Evolutionary conservation across 1,140 invertebrate species (phyloP).

Genomic region (Pachyrhynchus sulphureomaculatus): DNA sequence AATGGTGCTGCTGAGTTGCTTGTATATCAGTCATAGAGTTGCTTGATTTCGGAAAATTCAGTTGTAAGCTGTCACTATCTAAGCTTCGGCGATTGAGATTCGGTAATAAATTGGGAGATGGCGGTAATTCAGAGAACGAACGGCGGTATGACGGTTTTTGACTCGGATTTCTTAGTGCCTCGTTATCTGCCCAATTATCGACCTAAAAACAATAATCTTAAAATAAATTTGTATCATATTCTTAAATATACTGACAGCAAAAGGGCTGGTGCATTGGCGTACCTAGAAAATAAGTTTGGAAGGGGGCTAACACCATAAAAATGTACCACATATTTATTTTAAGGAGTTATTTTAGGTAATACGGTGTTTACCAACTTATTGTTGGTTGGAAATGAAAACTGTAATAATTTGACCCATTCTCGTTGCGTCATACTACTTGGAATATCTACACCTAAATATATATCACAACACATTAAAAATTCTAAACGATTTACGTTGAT

Average conservation of each 20-base stretch:
- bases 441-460: no score
- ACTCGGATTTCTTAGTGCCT: slow-evolving; percentile 55
- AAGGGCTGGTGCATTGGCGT: no score
- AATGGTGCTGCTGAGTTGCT: slow-evolving; percentile 28
- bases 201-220: slow-evolving; percentile 43
- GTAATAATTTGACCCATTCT: no score
- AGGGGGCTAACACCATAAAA: no score
- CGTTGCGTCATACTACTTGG: no score
- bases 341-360: no score
- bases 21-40: slow-evolving; percentile 51
- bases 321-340: no score
- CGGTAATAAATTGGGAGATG: slow-evolving; percentile 48
- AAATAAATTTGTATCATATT: slow-evolving; percentile 52
- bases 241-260: slow-evolving; percentile 54
- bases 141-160: slow-evolving; percentile 60
- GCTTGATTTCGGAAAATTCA: slow-evolving; percentile 46
- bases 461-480: no score
- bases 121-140: slow-evolving; percentile 63
- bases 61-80: slow-evolving; percentile 48
- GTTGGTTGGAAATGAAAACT: no score
- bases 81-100: slow-evolving; percentile 55
- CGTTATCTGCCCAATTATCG: slow-evolving; percentile 54
- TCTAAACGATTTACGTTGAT: no score
- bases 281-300: no score
- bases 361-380: no score